Evolutionary conservation across 2,888 invertebrate genomes (phyloP).

Genomic region (Rhagophthalmus giganteus): DNA sequence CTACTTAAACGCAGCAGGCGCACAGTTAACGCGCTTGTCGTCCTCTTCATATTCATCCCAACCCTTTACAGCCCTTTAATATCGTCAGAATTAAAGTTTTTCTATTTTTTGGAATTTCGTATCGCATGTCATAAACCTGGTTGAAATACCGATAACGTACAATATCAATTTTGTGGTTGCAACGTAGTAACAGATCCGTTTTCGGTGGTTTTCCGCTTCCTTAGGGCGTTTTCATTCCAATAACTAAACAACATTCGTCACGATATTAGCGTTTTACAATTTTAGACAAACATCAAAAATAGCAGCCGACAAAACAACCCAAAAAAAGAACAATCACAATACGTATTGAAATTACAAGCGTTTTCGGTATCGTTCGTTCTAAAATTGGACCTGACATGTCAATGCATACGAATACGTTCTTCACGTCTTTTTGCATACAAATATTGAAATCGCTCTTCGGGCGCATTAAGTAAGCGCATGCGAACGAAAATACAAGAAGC

Average conservation of each 20-base stretch:
- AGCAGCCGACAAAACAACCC: not conserved
- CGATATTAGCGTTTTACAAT: slow-evolving; percentile 4
- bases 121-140: slow-evolving; percentile 11
- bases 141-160: slow-evolving; percentile 21
- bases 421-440: slow-evolving; percentile 15
- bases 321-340: not conserved
- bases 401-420: slow-evolving; percentile 15
- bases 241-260: slow-evolving; percentile 26
- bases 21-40: slow-evolving; percentile 31
- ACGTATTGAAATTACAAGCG: not conserved
- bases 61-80: too few relatives aligned
- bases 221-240: slow-evolving; percentile 40
- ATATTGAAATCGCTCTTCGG: slow-evolving; percentile 7
- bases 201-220: slow-evolving; percentile 51
- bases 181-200: slow-evolving; percentile 40
- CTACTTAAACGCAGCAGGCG: slow-evolving; percentile 31
- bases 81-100: too few relatives aligned
- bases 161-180: slow-evolving; percentile 36
- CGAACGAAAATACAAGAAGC: slow-evolving; percentile 3
- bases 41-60: slow-evolving; percentile 1
- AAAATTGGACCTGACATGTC: slow-evolving; percentile 5
- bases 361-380: slow-evolving; percentile 4
- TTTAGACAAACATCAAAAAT: not conserved
- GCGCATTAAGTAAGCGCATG: slow-evolving; percentile 2
- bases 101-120: too few relatives aligned